Evolutionary conservation across 2,113 vertebrate species (phyloP), one percentile per base, ranked within the genome.

Genomic region (Chionomys nivalis): DNA sequence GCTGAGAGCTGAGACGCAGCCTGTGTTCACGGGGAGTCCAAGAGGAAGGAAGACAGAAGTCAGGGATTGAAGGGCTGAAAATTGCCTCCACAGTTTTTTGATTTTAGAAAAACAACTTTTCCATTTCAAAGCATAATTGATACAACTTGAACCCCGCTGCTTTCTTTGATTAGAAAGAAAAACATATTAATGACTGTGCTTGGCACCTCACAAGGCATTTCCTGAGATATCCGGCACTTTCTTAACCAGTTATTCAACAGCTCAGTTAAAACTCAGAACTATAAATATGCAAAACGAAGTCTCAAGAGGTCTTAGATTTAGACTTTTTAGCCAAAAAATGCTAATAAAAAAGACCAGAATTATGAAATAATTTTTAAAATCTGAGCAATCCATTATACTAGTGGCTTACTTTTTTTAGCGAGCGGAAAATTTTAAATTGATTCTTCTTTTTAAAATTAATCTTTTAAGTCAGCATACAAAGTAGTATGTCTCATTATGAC

Each of bases 101-200:
- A 73, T 88, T 82, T 83, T 87, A 93, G 58, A 14, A 49, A 63
- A 96, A 63, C 17, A 63, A 72, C 6, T 63, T 73, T 94, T 91
- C 92, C 65, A 93, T 76, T 96, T 96, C 90, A 91, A 95, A 94
- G 83, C 79, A 91, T 97, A 97, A 96, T 91, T 96, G 93, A 76
- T 87, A 89, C 75, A 14, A 91, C 89, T 82, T 61, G 65, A 94
- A 82, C 28, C 94, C 95, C 79, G 96, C 95, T 91, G 96, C 58
- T 96, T 16, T 77, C 93, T 97, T 70, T 97, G 86, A 97, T 97
- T 97, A 96, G 94, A 97, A 90, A 95, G 94, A 93, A 95, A 96
- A 94, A 72, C 58, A 23, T 58, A 94, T 97, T 97, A 97, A 96
- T 97, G 93, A 65, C 75, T 72, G 9, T 1, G 36, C 87, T 94